Conservation (phyloP, 2,888 invertebrate species). For the Brachyptera risi region DNA sequence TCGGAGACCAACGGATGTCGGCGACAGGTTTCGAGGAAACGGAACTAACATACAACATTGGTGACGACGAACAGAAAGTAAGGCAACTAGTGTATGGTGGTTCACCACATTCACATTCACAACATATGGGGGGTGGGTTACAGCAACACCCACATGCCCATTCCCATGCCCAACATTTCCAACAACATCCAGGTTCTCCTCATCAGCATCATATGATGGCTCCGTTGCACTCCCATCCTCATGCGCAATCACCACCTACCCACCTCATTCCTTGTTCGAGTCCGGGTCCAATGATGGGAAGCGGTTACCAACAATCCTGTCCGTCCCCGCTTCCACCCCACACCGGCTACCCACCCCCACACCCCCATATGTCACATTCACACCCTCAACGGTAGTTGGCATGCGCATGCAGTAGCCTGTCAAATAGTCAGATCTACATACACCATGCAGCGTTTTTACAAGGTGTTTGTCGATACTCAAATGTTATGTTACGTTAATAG, state of each 20-base stretch:
- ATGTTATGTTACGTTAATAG: neutral
- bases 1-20: constrained; percentile 93
- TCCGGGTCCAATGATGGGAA: constrained; percentile 70
- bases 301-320: constrained; percentile 47
- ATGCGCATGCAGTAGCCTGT: neutral
- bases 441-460: neutral
- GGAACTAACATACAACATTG: constrained; percentile 94
- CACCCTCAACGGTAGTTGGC: constrained; percentile 74
- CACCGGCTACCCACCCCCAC: constrained; percentile 55
- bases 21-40: constrained; percentile 98
- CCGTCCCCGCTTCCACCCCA: constrained; percentile 66
- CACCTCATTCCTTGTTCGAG: constrained; percentile 58
- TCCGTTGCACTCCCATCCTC: constrained; percentile 61
- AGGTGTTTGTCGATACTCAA: too few species aligned
- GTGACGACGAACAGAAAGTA: constrained; percentile 95
- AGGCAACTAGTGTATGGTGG: constrained; percentile 86
- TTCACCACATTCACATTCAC: constrained; percentile 49
- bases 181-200: constrained; percentile 48
- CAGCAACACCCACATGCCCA: constrained; percentile 37
- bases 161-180: constrained; percentile 47
- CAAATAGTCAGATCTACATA: neutral
- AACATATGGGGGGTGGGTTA: constrained; percentile 29
- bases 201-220: constrained; percentile 57
- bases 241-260: constrained; percentile 49
- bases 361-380: constrained; percentile 65